These are phyloP conservation scores for Otolemur garnettii DNA, from an alignment of 2,113 vertebrate species.

Conservation along the genomic window DNA sequence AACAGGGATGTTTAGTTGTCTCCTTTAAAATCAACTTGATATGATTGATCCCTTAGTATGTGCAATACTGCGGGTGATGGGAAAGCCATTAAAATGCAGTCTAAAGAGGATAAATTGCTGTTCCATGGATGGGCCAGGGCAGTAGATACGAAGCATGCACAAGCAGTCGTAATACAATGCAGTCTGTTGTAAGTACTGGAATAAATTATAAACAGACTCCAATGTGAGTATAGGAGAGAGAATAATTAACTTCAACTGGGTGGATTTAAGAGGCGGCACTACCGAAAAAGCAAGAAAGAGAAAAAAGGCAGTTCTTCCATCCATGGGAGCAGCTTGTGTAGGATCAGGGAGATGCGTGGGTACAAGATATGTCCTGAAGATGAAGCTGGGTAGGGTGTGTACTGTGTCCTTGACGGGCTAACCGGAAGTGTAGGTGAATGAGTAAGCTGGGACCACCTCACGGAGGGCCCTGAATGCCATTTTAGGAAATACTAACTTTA, in stretches of 20 bases:
- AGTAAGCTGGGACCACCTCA: neutral
- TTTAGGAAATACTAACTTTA: neutral
- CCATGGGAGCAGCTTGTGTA: neutral
- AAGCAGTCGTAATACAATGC: neutral
- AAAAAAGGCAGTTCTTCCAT: neutral
- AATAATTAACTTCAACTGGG: neutral
- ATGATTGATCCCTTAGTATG: neutral
- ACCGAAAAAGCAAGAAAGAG: neutral
- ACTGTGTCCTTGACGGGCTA: neutral
- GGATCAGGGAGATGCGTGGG: neutral
- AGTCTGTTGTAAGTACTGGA: neutral
- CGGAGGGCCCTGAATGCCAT: neutral
- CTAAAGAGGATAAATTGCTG: neutral
- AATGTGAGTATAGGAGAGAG: neutral
- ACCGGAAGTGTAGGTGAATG: fast-evolving
- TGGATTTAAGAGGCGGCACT: neutral
- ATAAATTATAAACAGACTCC: neutral
- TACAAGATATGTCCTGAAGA: neutral
- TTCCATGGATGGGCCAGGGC: neutral
- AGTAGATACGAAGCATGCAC: neutral
- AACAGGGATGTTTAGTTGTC: neutral
- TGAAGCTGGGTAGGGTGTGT: neutral
- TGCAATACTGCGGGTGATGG: neutral
- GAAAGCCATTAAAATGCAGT: neutral
- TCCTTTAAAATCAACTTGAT: slow-evolving; percentile 10